Percentiles rank a stretch among this genome's conserved stretches.
phyloP scores from a whole-genome alignment of 2,113 vertebrate genomes.

The Cavia porcellus region DNA sequence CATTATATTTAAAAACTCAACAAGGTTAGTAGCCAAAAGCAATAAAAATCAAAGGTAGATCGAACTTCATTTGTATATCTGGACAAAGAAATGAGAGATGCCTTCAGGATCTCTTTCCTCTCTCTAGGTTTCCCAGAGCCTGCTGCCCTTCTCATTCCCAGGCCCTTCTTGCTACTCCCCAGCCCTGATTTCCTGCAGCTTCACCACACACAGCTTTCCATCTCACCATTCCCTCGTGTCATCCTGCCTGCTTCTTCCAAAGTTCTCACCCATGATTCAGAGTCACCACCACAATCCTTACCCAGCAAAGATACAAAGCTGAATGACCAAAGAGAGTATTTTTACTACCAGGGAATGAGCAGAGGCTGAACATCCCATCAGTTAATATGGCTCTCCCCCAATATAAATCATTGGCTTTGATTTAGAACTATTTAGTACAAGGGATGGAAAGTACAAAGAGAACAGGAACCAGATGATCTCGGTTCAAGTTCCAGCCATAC shows the following conservation, averaged over 20 bases:
- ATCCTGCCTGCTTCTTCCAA: not conserved
- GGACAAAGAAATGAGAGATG: not conserved
- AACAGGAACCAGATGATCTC: not conserved
- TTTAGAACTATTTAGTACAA: not conserved
- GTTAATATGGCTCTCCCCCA: not conserved
- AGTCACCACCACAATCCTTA: not conserved
- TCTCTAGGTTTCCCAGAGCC: not conserved
- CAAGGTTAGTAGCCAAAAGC: not conserved
- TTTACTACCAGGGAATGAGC: not conserved
- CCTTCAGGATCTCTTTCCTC: not conserved
- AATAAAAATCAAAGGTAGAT: conserved; percentile 37
- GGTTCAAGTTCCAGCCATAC: not conserved
- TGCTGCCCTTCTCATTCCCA: not conserved
- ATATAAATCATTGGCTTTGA: not conserved
- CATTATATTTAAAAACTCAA: not conserved
- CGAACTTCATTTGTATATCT: conserved; percentile 29
- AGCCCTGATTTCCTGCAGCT: not conserved
- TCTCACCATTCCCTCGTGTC: not conserved
- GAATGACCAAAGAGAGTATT: not conserved
- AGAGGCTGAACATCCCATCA: not conserved
- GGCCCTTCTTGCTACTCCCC: not conserved
- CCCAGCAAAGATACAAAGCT: not conserved
- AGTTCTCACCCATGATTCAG: not conserved
- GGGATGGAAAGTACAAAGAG: not conserved
- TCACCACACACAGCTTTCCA: not conserved